Percentiles rank a stretch among this genome's conserved stretches.
These are phyloP conservation scores for Drosophila burlai DNA, from an alignment of 1,140 invertebrate species.

Conservation along the genomic window DNA sequence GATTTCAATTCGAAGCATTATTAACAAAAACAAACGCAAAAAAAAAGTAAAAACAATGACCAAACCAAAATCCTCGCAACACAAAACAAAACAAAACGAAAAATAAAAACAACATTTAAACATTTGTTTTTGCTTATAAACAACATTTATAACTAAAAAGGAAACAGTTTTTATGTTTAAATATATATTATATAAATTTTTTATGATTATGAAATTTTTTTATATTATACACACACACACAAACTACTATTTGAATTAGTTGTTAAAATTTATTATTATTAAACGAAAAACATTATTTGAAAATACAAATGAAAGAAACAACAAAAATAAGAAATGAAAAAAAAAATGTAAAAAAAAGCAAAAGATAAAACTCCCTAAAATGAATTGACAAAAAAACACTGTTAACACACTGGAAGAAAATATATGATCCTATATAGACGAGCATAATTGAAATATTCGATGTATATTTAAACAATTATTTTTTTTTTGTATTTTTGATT, in stretches of 20 bases:
- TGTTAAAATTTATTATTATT: slow-evolving; percentile 47
- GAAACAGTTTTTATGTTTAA: slow-evolving; percentile 39
- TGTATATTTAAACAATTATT: slow-evolving; percentile 22
- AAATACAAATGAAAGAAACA: slow-evolving; percentile 29
- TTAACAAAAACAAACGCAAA: slow-evolving; percentile 23
- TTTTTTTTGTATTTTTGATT: slow-evolving; percentile 18
- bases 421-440: slow-evolving; percentile 30
- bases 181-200: slow-evolving; percentile 46
- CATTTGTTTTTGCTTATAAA: slow-evolving; percentile 54
- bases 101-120: slow-evolving; percentile 29
- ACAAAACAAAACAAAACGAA: slow-evolving; percentile 69
- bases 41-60: slow-evolving; percentile 59
- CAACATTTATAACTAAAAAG: slow-evolving; percentile 35
- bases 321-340: slow-evolving; percentile 16
- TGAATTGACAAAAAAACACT: slow-evolving; percentile 25
- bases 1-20: slow-evolving; percentile 30
- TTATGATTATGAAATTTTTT: slow-evolving; percentile 53
- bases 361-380: slow-evolving; percentile 14
- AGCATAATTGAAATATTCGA: slow-evolving; percentile 39
- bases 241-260: slow-evolving; percentile 53
- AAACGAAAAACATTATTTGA: slow-evolving; percentile 32
- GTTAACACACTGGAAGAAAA: slow-evolving; percentile 39
- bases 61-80: slow-evolving; percentile 80
- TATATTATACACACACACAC: slow-evolving; percentile 44
- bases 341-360: slow-evolving; percentile 11